Evolutionary conservation across 1,140 invertebrate species (phyloP), one percentile per base, ranked within the genome.

Genomic region (Euwallacea fornicatus): DNA sequence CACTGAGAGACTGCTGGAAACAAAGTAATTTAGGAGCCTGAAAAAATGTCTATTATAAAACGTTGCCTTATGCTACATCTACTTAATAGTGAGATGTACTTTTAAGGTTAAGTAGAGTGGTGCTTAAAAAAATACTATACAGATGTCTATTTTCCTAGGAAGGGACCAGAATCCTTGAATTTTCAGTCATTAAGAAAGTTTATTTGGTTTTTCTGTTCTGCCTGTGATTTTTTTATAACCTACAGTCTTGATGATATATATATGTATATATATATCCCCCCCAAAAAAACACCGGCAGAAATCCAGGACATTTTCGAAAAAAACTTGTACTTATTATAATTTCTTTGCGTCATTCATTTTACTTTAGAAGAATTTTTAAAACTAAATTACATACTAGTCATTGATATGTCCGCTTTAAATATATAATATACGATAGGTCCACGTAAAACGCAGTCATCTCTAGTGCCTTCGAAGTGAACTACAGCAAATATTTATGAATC

Each of bases 401-500:
- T 47, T 65, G 33, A 66, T 46, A 11, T 56, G 13, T 21, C 59
- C 62, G 42, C 44, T 72, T 44, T 60, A 50, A 50, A 42, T 33
- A 33, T 33, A 33, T 33, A 33, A 53, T 44, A 11, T 71, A 66
- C 69, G 62, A 71, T 62, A 72, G 71, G 71, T 72, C 64, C 65
- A 67, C 44, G 62, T 72, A 62, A 72, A 72, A 72, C 62, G 63
- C 71, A 66, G 63, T 72, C 67, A 15, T 59, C 43, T 41, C 53
- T 72, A 72, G 71, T 72, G 71, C 71, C 71, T 72, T 72, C 21
- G 58, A 67, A 66, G 46, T 16, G 42, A 66, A 67, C 66, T 64
- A 70, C 71, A 72, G 71, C 71, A 72, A 72, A 72, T 72, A 67
- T 72, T 67, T 72, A 72, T 72, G 6, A 44, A 71, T 33, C 21